Evolutionary conservation across 92 coral and sea anemone species (phyloP).

Genomic region (Palythoa grandis): DNA sequence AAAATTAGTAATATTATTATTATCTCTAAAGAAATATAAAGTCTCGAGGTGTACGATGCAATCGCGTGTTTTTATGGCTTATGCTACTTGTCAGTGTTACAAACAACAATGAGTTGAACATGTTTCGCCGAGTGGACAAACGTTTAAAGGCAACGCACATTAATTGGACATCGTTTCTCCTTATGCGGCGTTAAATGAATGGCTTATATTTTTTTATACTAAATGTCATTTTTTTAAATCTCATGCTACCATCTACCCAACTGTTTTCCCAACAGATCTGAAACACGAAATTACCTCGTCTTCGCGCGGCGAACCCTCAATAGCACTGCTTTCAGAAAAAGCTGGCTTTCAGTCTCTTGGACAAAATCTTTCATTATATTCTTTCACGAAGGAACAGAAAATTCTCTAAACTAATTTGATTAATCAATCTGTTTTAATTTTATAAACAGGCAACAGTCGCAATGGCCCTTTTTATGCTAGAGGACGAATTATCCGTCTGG

Average conservation of each 20-base stretch:
- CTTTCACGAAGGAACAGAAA: conserved; percentile 49
- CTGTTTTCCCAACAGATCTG: background rate
- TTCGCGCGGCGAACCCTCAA: background rate
- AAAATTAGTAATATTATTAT: too few species aligned
- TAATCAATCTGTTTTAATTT: conserved; percentile 40
- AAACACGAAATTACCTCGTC: background rate
- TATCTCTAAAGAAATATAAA: too few species aligned
- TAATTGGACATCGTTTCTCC: too few species aligned
- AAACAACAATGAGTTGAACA: too few species aligned
- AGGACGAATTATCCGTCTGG: too few species aligned
- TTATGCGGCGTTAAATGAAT: background rate
- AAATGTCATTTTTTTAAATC: background rate
- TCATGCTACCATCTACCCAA: background rate
- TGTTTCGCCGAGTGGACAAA: too few species aligned
- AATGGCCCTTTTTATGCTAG: too few species aligned
- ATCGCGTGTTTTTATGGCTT: too few species aligned
- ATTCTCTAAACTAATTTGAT: conserved; percentile 19
- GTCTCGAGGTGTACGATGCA: too few species aligned
- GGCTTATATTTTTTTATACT: background rate
- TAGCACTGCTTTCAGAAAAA: conserved; percentile 14
- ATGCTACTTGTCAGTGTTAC: too few species aligned
- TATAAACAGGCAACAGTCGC: conserved; percentile 32
- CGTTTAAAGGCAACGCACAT: too few species aligned
- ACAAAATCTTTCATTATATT: conserved; percentile 26
- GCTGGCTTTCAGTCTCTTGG: conserved; percentile 38